Evolutionary conservation across 2,113 vertebrate species (phyloP).

Genomic region (Ginglymostoma cirratum): DNA sequence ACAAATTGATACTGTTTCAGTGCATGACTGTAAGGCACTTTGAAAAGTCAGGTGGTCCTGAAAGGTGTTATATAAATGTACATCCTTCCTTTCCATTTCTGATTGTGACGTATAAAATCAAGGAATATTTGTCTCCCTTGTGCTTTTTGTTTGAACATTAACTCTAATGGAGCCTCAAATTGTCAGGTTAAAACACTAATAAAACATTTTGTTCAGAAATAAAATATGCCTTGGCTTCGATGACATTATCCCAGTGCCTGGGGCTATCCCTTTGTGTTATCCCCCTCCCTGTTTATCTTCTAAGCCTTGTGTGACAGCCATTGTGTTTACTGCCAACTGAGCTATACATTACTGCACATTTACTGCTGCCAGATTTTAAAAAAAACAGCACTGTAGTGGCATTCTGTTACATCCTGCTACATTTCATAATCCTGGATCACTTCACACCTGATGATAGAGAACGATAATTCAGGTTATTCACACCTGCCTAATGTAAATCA

Average conservation of each 20-base stretch:
- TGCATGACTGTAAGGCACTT: no score
- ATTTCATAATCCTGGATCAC: conserved; percentile 29
- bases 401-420: conserved; percentile 32
- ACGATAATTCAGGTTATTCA: conserved; percentile 23
- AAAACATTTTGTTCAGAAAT: conserved; percentile 30
- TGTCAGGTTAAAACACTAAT: background rate
- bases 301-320: conserved; percentile 27
- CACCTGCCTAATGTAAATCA: background rate
- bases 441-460: conserved; percentile 11
- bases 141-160: background rate
- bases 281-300: conserved; percentile 34
- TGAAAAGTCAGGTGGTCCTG: no score
- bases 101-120: background rate
- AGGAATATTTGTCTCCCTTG: background rate
- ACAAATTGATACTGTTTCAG: no score
- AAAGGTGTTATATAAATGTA: no score
- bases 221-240: conserved; percentile 21
- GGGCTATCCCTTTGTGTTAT: conserved; percentile 7
- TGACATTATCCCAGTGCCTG: conserved; percentile 14
- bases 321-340: conserved; percentile 30
- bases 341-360: conserved; percentile 28
- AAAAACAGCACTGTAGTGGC: conserved; percentile 4
- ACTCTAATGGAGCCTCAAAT: conserved; percentile 13
- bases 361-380: background rate
- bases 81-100: no score